A percentile compares a stretch with the other conserved stretches of the same genome.
Evolutionary conservation across 2,797 vertebrate genomes (phyloP).

Genomic region (Sebastes matsubarae): DNA sequence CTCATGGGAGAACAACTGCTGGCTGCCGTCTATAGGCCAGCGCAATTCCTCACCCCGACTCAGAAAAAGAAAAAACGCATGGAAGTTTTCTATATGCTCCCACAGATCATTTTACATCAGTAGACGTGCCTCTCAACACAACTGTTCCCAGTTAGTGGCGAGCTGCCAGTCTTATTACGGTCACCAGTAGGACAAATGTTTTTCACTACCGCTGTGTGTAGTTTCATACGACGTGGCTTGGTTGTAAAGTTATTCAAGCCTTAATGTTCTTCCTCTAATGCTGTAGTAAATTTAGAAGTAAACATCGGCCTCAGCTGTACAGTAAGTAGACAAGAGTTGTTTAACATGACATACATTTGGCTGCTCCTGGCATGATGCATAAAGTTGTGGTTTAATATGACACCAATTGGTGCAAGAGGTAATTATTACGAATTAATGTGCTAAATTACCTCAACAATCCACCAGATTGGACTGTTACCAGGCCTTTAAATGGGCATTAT

Average conservation of each 20-base stretch:
- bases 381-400: constrained; percentile 44
- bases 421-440: constrained; percentile 40
- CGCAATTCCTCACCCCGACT: constrained; percentile 70
- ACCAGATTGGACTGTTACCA: too few relatives aligned
- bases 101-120: constrained; percentile 79
- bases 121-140: constrained; percentile 72
- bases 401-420: constrained; percentile 38
- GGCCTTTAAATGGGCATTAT: too few relatives aligned
- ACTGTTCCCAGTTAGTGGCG: constrained; percentile 77
- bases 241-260: constrained; percentile 62
- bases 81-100: constrained; percentile 75
- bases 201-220: constrained; percentile 55
- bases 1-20: constrained; percentile 81
- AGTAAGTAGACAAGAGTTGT: not conserved
- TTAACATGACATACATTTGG: constrained; percentile 23
- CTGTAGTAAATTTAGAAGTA: constrained; percentile 24
- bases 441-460: constrained; percentile 36
- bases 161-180: constrained; percentile 69
- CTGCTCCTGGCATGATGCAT: constrained; percentile 9
- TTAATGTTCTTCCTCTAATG: constrained; percentile 16
- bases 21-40: constrained; percentile 62
- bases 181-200: constrained; percentile 70
- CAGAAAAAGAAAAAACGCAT: constrained; percentile 39
- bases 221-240: constrained; percentile 44
- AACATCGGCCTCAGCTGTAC: constrained; percentile 4